Base-by-base conservation (phyloP, 2,888 invertebrate genomes). In the Trimorus sp. region DNA sequence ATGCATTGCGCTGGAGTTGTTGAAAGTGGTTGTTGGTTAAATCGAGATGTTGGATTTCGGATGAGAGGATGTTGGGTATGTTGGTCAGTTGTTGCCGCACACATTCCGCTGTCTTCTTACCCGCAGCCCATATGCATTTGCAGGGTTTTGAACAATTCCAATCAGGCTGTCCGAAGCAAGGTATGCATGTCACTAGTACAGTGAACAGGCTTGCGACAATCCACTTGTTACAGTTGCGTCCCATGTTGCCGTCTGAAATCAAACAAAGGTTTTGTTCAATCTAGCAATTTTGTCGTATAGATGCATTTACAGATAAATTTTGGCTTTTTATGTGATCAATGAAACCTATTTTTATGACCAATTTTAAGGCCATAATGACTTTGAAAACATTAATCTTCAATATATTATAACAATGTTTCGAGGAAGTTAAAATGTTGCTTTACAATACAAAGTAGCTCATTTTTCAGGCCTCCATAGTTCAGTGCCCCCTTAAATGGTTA, bases 71-170 rank as follows among this genome's bases (percentile, higher is more conserved):
- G 80, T 92, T 93, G 0, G 98, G 98, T 84, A 98, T 94, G 40
- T 94, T 92, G 59, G 93, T 93, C 42, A 96, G 93, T n/a, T 93
- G 93, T 49, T 94, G 93, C 71, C 93, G 93, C 45, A 94, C 94
- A 90, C 98, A 98, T 86, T 97, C 96, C 1, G 97, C 97, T 26
- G 95, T 95, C 90, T 96, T 97, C 91, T 95, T 96, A 7, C 97
- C 97, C 79, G 95, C 95, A 38, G 95, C 95, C 97, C 98, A 98
- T 84, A 95, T 95, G 91, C 98, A 98, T 88, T 95, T 94, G 92
- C 98, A 98, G 74, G 93, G 93, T 83, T 93, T 90, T 9, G 94
- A 94, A 90, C 96, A 96, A 40, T 92, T 93, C 68, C 94, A 94
- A 87, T 92, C 92, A 3, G 89, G 87, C 45, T 90, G 85, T 59